Percentiles rank a stretch among this genome's conserved stretches.
Conservation (phyloP, 2,113 vertebrate genomes). For the Chloropsis hardwickii region DNA sequence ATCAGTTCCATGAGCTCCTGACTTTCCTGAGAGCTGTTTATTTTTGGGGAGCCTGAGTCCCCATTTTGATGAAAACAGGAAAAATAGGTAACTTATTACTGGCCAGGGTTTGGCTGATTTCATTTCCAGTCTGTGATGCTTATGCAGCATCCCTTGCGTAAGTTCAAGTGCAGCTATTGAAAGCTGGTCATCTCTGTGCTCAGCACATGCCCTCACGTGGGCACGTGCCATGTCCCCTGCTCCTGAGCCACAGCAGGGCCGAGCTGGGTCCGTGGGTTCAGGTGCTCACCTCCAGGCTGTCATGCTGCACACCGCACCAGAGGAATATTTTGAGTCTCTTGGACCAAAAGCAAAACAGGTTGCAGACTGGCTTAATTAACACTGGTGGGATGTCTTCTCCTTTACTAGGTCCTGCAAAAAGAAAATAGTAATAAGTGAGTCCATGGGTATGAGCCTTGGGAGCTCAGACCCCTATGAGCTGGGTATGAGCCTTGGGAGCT, state of each 20-base stretch:
- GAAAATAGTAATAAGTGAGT: rapidly evolving
- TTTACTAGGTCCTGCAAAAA: slow-evolving; percentile 67
- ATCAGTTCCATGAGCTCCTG: not conserved
- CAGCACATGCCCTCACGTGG: rapidly evolving
- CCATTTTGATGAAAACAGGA: not conserved
- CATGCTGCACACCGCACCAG: slow-evolving; percentile 74
- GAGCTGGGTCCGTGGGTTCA: rapidly evolving
- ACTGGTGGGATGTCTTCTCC: slow-evolving; percentile 73
- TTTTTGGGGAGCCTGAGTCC: rapidly evolving
- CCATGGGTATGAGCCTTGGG: not conserved
- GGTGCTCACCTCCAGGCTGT: slow-evolving; percentile 57
- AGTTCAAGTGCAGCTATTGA: rapidly evolving
- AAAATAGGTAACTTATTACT: not conserved
- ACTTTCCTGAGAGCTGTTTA: rapidly evolving
- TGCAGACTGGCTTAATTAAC: slow-evolving; percentile 77
- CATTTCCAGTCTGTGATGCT: not conserved
- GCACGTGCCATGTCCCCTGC: rapidly evolving
- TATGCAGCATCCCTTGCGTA: rapidly evolving
- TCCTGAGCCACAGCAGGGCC: rapidly evolving
- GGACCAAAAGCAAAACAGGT: slow-evolving; percentile 81
- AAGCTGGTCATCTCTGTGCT: rapidly evolving
- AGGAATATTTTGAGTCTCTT: slow-evolving; percentile 71
- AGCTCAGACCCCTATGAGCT: rapidly evolving
- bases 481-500: not conserved
- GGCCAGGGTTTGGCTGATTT: not conserved